Evolutionary conservation across 2,888 invertebrate genomes (phyloP), one percentile per base, ranked within the genome.

Genomic region (Aricia artaxerxes): DNA sequence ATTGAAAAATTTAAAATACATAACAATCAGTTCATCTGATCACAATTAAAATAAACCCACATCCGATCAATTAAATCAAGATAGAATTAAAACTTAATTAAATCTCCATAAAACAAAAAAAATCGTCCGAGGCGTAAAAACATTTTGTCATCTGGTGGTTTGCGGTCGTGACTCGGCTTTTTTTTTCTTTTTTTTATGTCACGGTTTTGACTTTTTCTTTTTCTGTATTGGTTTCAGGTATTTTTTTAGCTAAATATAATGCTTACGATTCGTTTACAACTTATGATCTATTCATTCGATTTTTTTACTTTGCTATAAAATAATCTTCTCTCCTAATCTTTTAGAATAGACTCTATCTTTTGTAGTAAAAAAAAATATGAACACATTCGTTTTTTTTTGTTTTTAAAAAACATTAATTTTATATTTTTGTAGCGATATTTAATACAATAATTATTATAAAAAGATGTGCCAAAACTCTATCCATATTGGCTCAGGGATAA

Each of bases 71-170:
- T 78, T 75, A 49, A 90, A 91, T 90, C 85, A 85, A 91, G 93
- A 93, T 92, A 92, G 92, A 91, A 92, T 93, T 93, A 92, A 92
- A 92, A 90, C 90, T 93, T 93, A 93, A 93, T 93, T 92, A 93
- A 93, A 93, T 89, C 88, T 89, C 90, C 87, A 91, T 92, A 91
- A 89, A 85, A 86, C 87, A 84, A 84, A 82, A 81, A 85, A 84
- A 82, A 82, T 82, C 78, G 38, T 79, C 72, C 83, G 82, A 86
- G 89, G 90, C 89, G 90, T 90, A 89, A 89, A 89, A 90, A 87
- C 89, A 89, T 88, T 90, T 90, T 90, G 90, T 90, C 90, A 90
- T 86, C 86, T 87, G 85, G 83, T 82, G 82, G 82, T 82, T 80
- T 82, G 76, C 82, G 81, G 81, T 87, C 87, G 88, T 87, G 87